A percentile compares a stretch with the other conserved stretches of the same genome.
phyloP scores from a whole-genome alignment of 2,113 vertebrate species.

The Xiphias gladius region DNA sequence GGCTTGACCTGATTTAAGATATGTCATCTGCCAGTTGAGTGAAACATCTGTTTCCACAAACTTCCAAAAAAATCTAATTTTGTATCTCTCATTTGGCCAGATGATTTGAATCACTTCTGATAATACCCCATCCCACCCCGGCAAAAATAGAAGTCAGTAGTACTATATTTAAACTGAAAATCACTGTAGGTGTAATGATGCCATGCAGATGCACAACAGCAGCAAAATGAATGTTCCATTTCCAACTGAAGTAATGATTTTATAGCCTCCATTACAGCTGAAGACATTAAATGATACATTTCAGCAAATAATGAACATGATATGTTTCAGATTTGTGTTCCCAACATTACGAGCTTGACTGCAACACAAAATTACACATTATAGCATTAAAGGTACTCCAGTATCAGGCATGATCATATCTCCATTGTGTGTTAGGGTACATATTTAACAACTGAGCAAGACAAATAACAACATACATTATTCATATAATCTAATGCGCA shows the following conservation, averaged over 20 bases:
- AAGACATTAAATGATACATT: neutral
- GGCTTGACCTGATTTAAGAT: neutral
- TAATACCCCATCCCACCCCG: neutral
- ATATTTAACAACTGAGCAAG: neutral
- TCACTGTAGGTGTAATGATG: neutral
- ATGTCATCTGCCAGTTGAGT: neutral
- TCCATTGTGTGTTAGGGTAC: neutral
- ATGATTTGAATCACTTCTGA: neutral
- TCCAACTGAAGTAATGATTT: neutral
- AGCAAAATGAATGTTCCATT: neutral
- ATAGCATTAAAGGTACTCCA: neutral
- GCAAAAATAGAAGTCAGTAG: neutral
- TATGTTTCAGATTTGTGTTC: constrained; percentile 1
- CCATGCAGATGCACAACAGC: neutral
- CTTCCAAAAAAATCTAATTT: neutral
- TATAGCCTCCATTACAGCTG: neutral
- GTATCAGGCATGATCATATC: neutral
- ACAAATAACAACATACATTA: neutral
- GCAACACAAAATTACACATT: neutral
- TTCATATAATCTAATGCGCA: neutral
- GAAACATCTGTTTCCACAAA: neutral
- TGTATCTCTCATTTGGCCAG: neutral
- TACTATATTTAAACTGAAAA: neutral
- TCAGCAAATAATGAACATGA: neutral
- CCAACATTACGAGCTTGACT: neutral